Base-by-base conservation (phyloP, 1,140 invertebrate species). In the Trialeurodes vaporariorum region DNA sequence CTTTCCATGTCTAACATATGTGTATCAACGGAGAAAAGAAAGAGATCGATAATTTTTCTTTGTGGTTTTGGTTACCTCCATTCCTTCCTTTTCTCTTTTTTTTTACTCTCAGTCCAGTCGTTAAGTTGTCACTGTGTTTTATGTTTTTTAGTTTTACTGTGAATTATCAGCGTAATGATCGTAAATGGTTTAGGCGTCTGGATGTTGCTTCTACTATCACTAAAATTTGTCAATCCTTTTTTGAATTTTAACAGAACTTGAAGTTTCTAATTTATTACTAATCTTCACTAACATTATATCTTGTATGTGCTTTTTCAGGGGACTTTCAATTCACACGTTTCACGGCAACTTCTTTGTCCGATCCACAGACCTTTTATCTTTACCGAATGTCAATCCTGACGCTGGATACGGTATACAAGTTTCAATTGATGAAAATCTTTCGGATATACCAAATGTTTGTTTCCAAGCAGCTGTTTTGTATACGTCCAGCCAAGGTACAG, bases 281-380 rank as follows among this genome's bases (percentile, higher is more conserved):
- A 68, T 25, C 27, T 66, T 59, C 27, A 60, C 27, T 66, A 17
- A 65, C 17, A n/a, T 17, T 69, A 65, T 70, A n/a, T n/a, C n/a
- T 49, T 49, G 34, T 22, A 63, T 62, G 63, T 69, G n/a, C 68
- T 71, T 68, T 73, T 73, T 1, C 74, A 85, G 89, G 77, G 93
- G 97, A 22, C 79, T 99, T 60, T 84, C 91, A 34, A 95, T 99
- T 70, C 94, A 98, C 77, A 96, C 95, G 71, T 99, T 99, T 84
- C 96, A 99, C 81, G 98, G 98, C 12, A 98, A 98, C 78, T 98
- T 98, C 83, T 99, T 99, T 81, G 96, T 99, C 49, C 84, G 98
- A 23, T 98, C 96, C 0, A 98, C 96, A 2, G 97, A 99, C 81
- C 81, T 99, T 22, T 79, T 99, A 23, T 95, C 93, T 40, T 80